These are phyloP conservation scores for Oryzias melastigma DNA, from an alignment of 2,113 vertebrate genomes.

Conservation along the genomic window DNA sequence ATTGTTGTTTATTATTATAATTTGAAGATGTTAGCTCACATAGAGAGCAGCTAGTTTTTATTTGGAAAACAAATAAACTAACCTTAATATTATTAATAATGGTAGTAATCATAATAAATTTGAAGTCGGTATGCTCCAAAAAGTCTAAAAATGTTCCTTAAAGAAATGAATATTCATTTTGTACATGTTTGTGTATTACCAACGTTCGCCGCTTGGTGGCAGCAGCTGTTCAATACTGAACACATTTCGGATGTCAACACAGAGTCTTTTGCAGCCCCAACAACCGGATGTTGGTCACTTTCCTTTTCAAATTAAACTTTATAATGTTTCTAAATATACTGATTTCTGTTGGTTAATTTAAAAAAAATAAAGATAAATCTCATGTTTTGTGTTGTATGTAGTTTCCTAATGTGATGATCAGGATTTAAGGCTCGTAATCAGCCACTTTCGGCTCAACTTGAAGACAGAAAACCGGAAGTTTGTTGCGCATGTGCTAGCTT, in stretches of 20 bases:
- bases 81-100: too few species aligned
- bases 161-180: too few species aligned
- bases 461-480: slow-evolving; percentile 16
- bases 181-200: background rate
- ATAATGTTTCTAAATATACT: background rate
- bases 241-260: fast-evolving
- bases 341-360: background rate
- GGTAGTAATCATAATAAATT: too few species aligned
- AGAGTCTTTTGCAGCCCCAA: background rate
- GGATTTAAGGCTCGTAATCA: background rate
- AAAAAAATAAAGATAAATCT: background rate
- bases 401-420: too few species aligned
- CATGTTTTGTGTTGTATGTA: too few species aligned
- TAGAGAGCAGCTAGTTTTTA: too few species aligned
- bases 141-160: too few species aligned
- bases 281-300: background rate
- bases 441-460: background rate
- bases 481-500: background rate
- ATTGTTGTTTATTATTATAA: too few species aligned
- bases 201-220: background rate
- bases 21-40: too few species aligned
- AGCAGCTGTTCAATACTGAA: background rate
- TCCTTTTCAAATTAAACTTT: background rate
- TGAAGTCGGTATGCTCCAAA: too few species aligned
- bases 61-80: too few species aligned